Evolutionary conservation across 92 coral and sea anemone genomes (phyloP).

Genomic region (Ricordea florida): DNA sequence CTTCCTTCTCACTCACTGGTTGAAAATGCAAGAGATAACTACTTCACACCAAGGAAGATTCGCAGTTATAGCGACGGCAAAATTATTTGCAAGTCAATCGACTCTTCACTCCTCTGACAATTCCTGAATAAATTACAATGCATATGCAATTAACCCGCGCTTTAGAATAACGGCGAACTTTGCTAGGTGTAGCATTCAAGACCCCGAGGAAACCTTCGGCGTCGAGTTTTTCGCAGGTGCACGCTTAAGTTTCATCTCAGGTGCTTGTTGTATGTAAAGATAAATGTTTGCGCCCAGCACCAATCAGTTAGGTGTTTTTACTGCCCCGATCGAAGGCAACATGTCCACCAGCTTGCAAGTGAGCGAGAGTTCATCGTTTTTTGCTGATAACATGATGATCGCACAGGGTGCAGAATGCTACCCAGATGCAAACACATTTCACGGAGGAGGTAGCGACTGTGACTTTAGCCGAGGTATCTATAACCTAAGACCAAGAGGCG

Average conservation of each 20-base stretch:
- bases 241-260: not conserved
- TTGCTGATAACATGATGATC: constrained; percentile 73
- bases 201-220: constrained; percentile 2
- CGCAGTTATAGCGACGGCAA: not conserved
- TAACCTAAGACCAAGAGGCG: constrained; percentile 79
- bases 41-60: not conserved
- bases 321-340: constrained; percentile 20
- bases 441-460: constrained; percentile 51
- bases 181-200: constrained; percentile 7
- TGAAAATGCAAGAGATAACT: constrained; percentile 2
- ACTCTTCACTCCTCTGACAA: not conserved
- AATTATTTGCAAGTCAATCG: constrained; percentile 18
- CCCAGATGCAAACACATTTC: constrained; percentile 78
- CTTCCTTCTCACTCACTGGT: not conserved
- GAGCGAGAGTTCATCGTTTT: constrained; percentile 43
- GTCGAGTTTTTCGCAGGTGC: not conserved
- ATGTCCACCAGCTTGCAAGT: constrained; percentile 65
- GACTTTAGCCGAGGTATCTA: constrained; percentile 90
- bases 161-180: not conserved
- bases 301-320: constrained; percentile 9
- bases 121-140: constrained; percentile 31
- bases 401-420: constrained; percentile 42
- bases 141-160: not conserved
- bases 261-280: not conserved
- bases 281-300: constrained; percentile 21